A percentile compares a stretch with the other conserved stretches of the same genome.
Conservation (phyloP, 2,113 vertebrate species). For the Anseranas semipalmata region DNA sequence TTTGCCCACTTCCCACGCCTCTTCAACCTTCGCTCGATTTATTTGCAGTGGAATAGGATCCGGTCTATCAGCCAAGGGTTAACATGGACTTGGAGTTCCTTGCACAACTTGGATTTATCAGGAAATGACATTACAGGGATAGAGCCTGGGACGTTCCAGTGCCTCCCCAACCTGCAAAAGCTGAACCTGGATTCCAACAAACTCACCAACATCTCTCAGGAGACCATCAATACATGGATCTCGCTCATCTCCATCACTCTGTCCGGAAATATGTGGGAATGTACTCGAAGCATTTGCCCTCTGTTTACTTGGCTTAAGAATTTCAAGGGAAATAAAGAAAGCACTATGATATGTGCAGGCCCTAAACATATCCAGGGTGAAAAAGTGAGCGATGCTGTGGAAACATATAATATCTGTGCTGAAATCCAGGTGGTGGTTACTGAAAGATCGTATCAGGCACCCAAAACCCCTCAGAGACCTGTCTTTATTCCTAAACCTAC, state of each 20-base stretch:
- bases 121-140: conserved; percentile 92
- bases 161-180: conserved; percentile 94
- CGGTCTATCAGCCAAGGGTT: conserved; percentile 90
- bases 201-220: conserved; percentile 93
- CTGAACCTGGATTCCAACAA: conserved; percentile 98
- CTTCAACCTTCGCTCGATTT: conserved; percentile 92
- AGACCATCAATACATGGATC: conserved; percentile 91
- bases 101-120: conserved; percentile 97
- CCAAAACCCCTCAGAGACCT: conserved; percentile 79
- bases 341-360: conserved; percentile 92
- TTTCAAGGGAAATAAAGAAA: conserved; percentile 94
- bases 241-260: conserved; percentile 94
- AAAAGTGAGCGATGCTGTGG: conserved; percentile 92
- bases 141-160: conserved; percentile 91
- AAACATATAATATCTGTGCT: conserved; percentile 88
- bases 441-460: conserved; percentile 78
- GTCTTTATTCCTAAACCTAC: conserved; percentile 82
- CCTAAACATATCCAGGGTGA: conserved; percentile 95
- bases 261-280: conserved; percentile 95
- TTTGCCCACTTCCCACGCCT: conserved; percentile 95
- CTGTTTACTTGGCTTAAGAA: conserved; percentile 93
- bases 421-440: conserved; percentile 81
- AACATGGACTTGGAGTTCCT: conserved; percentile 96
- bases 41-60: conserved; percentile 96
- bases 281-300: conserved; percentile 91